Conservation (phyloP, 2,113 vertebrate species). For the Plotosus lineatus region DNA sequence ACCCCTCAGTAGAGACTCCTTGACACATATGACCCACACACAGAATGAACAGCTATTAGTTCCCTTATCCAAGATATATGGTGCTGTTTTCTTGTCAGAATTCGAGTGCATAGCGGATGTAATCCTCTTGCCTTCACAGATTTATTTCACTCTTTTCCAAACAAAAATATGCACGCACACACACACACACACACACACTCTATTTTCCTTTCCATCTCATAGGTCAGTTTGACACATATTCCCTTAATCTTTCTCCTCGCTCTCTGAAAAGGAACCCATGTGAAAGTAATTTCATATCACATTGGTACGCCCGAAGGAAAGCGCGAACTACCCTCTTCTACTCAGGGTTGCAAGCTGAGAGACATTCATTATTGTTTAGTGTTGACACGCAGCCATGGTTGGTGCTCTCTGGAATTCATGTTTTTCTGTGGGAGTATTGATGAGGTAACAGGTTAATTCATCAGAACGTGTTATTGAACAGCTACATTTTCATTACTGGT, state of each 20-base stretch:
- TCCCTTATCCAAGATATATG: neutral
- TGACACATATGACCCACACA: neutral
- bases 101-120: neutral
- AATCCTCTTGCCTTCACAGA: neutral
- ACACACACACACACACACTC: neutral
- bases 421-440: neutral
- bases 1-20: slow-evolving; percentile 24
- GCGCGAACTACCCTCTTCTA: neutral
- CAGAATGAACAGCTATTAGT: neutral
- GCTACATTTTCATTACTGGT: neutral
- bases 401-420: neutral
- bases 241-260: neutral
- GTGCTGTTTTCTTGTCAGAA: neutral
- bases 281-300: neutral
- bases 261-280: neutral
- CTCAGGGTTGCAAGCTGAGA: too few species aligned
- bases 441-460: neutral
- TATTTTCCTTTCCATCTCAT: neutral
- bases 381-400: neutral
- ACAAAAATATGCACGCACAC: neutral
- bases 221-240: neutral
- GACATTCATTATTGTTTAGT: neutral
- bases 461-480: neutral
- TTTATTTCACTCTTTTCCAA: neutral
- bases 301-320: neutral